These are phyloP conservation scores for Meles meles DNA, from an alignment of 2,113 vertebrate genomes.

Conservation along the genomic window DNA sequence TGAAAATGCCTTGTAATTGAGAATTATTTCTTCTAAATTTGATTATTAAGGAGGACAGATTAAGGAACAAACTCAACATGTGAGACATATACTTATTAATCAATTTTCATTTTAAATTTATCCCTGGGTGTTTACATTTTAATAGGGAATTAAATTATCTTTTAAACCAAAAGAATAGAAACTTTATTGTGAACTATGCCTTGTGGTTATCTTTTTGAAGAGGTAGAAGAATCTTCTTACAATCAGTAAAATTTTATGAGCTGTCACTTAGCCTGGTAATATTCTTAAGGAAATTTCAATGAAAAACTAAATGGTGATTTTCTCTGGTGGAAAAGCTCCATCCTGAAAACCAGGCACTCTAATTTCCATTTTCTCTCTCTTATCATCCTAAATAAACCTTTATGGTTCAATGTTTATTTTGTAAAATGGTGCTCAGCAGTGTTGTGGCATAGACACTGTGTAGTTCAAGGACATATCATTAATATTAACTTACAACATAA, in stretches of 20 bases:
- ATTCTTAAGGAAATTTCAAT: not conserved
- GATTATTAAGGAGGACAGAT: not conserved
- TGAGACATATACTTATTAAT: not conserved
- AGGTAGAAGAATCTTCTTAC: not conserved
- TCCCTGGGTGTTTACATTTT: not conserved
- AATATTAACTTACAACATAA: not conserved
- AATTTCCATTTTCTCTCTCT: not conserved
- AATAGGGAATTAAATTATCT: not conserved
- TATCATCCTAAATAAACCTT: not conserved
- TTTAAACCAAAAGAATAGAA: not conserved
- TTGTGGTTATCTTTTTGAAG: not conserved
- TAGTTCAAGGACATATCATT: slow-evolving; percentile 15
- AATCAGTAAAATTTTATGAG: not conserved
- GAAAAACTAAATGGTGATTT: not conserved
- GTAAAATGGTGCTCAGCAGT: not conserved
- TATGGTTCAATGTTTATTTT: not conserved
- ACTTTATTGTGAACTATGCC: not conserved
- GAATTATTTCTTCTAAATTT: not conserved
- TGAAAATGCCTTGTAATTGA: not conserved
- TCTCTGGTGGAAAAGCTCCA: not conserved
- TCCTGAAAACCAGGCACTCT: not conserved
- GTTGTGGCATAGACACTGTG: not conserved
- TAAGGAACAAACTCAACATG: not conserved
- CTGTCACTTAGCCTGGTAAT: not conserved
- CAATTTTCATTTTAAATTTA: not conserved